These are phyloP conservation scores for Epizoanthus ramosus DNA, from an alignment of 92 coral and sea anemone genomes.

Conservation along the genomic window DNA sequence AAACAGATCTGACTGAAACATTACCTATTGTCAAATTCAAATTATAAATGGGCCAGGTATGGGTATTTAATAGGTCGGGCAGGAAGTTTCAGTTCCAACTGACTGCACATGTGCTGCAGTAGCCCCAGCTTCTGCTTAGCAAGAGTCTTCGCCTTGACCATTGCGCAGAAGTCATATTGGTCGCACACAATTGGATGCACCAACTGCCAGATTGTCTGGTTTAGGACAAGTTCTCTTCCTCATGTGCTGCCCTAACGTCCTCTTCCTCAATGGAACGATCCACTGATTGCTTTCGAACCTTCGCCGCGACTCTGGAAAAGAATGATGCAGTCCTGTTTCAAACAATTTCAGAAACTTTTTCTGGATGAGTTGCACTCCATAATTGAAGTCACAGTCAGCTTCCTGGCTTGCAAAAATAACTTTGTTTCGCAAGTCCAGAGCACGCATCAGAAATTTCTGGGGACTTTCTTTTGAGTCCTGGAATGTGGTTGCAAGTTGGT, in stretches of 20 bases:
- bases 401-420: slow-evolving; percentile 71
- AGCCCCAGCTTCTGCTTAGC: slow-evolving; percentile 26
- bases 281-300: slow-evolving; percentile 27
- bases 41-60: slow-evolving; percentile 26
- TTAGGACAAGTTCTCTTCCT: slow-evolving; percentile 31
- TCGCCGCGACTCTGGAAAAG: slow-evolving; percentile 43
- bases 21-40: too few species aligned
- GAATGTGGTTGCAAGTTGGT: slow-evolving; percentile 48
- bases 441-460: slow-evolving; percentile 57
- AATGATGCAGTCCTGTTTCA: slow-evolving; percentile 56
- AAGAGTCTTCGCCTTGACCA: slow-evolving; percentile 1
- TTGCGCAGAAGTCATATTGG: slow-evolving; percentile 30
- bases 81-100: slow-evolving; percentile 25
- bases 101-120: slow-evolving; percentile 16
- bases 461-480: slow-evolving; percentile 55
- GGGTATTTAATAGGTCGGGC: slow-evolving; percentile 35
- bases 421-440: slow-evolving; percentile 58
- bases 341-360: slow-evolving; percentile 60
- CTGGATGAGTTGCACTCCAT: slow-evolving; percentile 59
- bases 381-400: slow-evolving; percentile 67
- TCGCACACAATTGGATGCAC: slow-evolving; percentile 35
- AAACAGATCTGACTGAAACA: too few species aligned
- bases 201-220: slow-evolving; percentile 8
- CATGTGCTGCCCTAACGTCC: slow-evolving; percentile 17
- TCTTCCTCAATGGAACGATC: not conserved